A percentile compares a stretch with the other conserved stretches of the same genome.
Evolutionary conservation across 2,888 invertebrate species (phyloP).

Genomic region (Monoplex corrugatus): DNA sequence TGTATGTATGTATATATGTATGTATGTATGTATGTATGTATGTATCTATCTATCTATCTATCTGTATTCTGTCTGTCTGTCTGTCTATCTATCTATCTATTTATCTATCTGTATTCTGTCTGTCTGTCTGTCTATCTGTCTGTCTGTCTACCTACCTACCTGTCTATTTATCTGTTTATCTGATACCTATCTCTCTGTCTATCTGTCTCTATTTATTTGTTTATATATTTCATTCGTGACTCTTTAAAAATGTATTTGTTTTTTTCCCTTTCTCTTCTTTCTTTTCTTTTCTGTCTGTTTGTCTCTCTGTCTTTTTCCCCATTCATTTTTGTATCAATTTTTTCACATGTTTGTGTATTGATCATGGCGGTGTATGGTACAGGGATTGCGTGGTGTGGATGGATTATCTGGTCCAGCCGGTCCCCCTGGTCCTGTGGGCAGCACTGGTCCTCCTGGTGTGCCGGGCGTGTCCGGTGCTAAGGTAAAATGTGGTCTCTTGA

Average conservation of each 20-base stretch:
- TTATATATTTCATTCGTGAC: background rate
- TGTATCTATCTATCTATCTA: background rate
- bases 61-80: background rate
- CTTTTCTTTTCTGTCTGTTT: background rate
- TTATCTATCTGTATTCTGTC: slow-evolving; percentile 1
- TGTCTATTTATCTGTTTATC: background rate
- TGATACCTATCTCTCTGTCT: slow-evolving; percentile 48
- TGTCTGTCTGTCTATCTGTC: slow-evolving; percentile 9
- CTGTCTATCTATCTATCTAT: background rate
- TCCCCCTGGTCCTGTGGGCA: slow-evolving; percentile 87
- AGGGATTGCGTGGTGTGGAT: slow-evolving; percentile 75
- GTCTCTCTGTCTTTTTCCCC: background rate
- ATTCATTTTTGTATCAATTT: no score
- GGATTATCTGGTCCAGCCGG: slow-evolving; percentile 88
- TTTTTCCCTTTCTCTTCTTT: slow-evolving; percentile 39
- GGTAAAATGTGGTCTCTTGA: no score
- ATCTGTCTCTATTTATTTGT: slow-evolving; percentile 32
- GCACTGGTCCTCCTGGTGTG: slow-evolving; percentile 70
- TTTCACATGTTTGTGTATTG: no score
- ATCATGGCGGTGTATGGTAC: no score
- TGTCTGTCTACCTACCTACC: background rate
- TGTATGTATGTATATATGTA: no score
- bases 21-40: no score
- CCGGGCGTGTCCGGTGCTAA: slow-evolving; percentile 68
- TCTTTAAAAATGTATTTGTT: background rate